These are phyloP conservation scores for Cephus nigrinus DNA, from an alignment of 2,888 invertebrate genomes.

Conservation along the genomic window DNA sequence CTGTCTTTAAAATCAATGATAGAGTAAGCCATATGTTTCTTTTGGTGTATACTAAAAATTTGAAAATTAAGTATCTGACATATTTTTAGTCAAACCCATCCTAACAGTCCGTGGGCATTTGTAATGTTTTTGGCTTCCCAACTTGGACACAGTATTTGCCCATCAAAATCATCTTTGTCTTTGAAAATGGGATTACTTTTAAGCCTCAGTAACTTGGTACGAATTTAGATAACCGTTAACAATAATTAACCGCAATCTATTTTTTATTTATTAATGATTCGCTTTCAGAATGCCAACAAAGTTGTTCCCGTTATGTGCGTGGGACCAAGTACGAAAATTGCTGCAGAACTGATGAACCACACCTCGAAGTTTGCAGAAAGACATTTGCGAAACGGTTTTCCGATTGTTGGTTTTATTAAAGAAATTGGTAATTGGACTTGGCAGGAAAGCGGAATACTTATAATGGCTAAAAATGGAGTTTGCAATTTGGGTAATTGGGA, in stretches of 20 bases:
- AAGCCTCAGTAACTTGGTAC: conserved; percentile 26
- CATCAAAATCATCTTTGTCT: conserved; percentile 14
- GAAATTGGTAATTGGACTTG: conserved; percentile 22
- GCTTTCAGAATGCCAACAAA: conserved; percentile 19
- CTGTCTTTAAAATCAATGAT: not conserved
- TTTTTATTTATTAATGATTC: not conserved
- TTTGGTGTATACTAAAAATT: not conserved
- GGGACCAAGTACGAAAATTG: conserved; percentile 18
- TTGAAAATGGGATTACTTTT: conserved; percentile 29
- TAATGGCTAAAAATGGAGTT: conserved; percentile 36
- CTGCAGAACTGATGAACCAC: conserved; percentile 23
- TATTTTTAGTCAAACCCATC: conserved; percentile 14
- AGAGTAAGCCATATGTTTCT: not conserved
- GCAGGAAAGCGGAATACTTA: conserved; percentile 36
- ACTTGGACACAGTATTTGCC: conserved; percentile 15
- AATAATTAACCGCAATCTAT: not conserved
- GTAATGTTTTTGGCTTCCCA: conserved; percentile 18
- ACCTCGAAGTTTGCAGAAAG: conserved; percentile 23
- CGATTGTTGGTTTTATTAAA: conserved; percentile 19
- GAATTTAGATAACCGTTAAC: not conserved
- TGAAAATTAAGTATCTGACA: not conserved
- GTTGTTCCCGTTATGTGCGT: conserved; percentile 27
- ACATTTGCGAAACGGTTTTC: conserved; percentile 19
- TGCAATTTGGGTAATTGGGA: conserved; percentile 39
- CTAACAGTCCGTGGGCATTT: conserved; percentile 27